Conservation (phyloP, 2,888 invertebrate genomes). For the Dryobota labecula region DNA sequence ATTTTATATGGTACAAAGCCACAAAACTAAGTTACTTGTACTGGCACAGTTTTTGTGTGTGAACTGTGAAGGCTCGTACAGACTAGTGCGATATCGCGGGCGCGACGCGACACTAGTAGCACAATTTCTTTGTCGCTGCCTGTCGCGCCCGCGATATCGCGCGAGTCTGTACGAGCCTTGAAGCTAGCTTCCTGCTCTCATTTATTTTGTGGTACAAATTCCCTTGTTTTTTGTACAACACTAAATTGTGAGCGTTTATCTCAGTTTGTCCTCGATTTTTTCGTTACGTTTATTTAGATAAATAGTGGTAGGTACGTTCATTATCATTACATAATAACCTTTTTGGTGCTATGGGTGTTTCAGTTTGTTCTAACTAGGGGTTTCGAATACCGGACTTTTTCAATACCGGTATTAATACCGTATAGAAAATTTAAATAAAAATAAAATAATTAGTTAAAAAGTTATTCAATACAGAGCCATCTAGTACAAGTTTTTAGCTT, state of each 20-base stretch:
- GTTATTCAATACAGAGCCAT: too few species aligned
- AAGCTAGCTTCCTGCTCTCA: conserved; percentile 37
- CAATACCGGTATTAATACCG: too few species aligned
- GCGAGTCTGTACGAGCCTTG: too few species aligned
- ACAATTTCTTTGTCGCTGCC: too few species aligned
- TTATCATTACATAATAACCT: not conserved
- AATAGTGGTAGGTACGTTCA: not conserved
- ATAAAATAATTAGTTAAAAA: too few species aligned
- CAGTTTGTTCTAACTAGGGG: not conserved
- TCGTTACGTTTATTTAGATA: conserved; percentile 23
- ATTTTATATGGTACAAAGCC: conserved; percentile 50
- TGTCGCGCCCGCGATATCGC: too few species aligned
- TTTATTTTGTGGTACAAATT: conserved; percentile 45
- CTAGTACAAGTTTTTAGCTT: too few species aligned
- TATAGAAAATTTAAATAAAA: too few species aligned
- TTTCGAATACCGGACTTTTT: too few species aligned
- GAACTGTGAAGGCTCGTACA: too few species aligned
- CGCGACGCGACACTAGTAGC: too few species aligned
- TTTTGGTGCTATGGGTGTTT: not conserved
- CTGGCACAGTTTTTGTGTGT: conserved; percentile 52
- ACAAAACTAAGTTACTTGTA: conserved; percentile 44
- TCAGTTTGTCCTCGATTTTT: conserved; percentile 36
- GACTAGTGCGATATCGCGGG: too few species aligned
- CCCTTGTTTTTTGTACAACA: conserved; percentile 67
- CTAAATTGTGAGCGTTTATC: conserved; percentile 58